These are phyloP conservation scores for Lasioglossum malachurum DNA, from an alignment of 2,888 invertebrate species.

Conservation along the genomic window DNA sequence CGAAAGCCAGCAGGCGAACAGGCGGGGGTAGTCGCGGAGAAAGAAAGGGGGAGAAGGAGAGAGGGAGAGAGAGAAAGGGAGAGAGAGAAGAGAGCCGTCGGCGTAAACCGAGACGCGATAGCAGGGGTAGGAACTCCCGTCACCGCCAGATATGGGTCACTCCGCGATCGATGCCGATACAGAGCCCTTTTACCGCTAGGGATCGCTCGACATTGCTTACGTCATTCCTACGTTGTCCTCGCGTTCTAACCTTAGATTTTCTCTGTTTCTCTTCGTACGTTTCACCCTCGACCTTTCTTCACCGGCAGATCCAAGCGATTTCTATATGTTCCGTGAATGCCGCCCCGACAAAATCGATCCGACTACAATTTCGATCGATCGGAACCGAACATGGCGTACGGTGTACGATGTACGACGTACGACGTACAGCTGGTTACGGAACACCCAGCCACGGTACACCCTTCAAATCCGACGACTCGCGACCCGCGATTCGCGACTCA, in stretches of 20 bases:
- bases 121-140: conserved; percentile 62
- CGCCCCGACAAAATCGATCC: background rate
- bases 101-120: conserved; percentile 32
- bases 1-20: background rate
- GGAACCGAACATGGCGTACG: conserved; percentile 36
- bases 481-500: conserved; percentile 55
- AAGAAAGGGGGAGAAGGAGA: background rate
- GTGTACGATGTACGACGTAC: conserved; percentile 3
- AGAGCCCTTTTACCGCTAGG: conserved; percentile 76
- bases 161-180: conserved; percentile 83
- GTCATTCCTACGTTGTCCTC: conserved; percentile 83
- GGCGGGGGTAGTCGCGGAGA: background rate
- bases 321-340: background rate
- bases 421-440: conserved; percentile 3
- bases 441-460: conserved; percentile 42
- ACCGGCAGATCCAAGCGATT: background rate
- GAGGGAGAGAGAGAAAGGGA: background rate
- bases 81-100: conserved; percentile 17
- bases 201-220: conserved; percentile 71
- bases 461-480: conserved; percentile 59
- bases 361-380: background rate
- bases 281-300: conserved; percentile 11
- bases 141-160: conserved; percentile 83
- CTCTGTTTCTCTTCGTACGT: background rate
- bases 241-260: conserved; percentile 35